These are phyloP conservation scores for Champsocephalus esox DNA, from an alignment of 2,797 vertebrate species.

Conservation along the genomic window DNA sequence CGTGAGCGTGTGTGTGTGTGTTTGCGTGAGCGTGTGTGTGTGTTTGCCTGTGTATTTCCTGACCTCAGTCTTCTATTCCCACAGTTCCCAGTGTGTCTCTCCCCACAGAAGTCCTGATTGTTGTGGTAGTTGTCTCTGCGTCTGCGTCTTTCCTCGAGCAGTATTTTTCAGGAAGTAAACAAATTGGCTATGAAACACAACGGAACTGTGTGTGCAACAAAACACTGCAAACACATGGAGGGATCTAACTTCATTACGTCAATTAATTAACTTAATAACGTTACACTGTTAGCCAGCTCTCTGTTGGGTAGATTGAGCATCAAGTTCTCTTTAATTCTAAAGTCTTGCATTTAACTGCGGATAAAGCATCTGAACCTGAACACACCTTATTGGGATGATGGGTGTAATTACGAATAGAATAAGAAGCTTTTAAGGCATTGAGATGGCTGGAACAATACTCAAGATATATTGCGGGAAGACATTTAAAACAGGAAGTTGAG, in stretches of 20 bases:
- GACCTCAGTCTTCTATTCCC: slow-evolving; percentile 45
- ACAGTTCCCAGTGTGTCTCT: slow-evolving; percentile 43
- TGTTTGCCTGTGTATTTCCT: slow-evolving; percentile 29
- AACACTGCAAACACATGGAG: not conserved
- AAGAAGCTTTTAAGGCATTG: too few species aligned
- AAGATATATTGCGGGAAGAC: too few species aligned
- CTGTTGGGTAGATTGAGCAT: not conserved
- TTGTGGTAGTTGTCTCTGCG: not conserved
- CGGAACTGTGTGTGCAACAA: not conserved
- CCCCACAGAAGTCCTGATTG: slow-evolving; percentile 20
- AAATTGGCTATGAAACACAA: not conserved
- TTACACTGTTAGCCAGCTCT: not conserved
- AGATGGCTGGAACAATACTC: too few species aligned
- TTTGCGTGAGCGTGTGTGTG: slow-evolving; percentile 10
- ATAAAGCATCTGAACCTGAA: too few species aligned
- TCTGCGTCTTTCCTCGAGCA: not conserved
- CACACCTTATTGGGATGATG: too few species aligned
- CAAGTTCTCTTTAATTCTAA: not conserved
- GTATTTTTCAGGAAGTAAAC: slow-evolving; percentile 33
- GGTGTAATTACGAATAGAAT: too few species aligned
- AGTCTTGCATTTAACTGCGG: not conserved
- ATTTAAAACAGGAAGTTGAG: too few species aligned
- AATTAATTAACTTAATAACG: not conserved
- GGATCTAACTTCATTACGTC: not conserved
- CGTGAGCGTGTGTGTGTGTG: slow-evolving; percentile 10